These are phyloP conservation scores for crab-eating macaque (Macaca fascicularis) DNA, from an alignment of 2,113 vertebrate species.

Conservation along the genomic window T2T-MFA8v1.1 NC_088376.1:198117501-198118000, in stretches of 20 bases:
- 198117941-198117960: neutral
- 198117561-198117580: neutral
- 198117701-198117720: neutral
- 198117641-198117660: neutral
- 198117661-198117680: neutral
- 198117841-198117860: neutral
- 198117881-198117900: neutral
- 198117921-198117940: neutral
- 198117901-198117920: neutral
- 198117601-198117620: neutral
- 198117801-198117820: neutral
- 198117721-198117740: neutral
- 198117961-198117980: neutral
- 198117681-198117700: neutral
- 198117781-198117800: neutral
- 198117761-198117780: neutral
- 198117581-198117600: neutral
- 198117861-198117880: neutral
- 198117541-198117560: neutral
- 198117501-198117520: too few relatives aligned
- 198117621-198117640: neutral
- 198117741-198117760: neutral
- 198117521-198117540: too few relatives aligned
- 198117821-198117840: neutral
- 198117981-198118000: neutral